Evolutionary conservation across 53 echinoderm and acorn worm species (phyloP), one percentile per base, ranked within the genome.

Genomic region (Pentamera pediparva): DNA sequence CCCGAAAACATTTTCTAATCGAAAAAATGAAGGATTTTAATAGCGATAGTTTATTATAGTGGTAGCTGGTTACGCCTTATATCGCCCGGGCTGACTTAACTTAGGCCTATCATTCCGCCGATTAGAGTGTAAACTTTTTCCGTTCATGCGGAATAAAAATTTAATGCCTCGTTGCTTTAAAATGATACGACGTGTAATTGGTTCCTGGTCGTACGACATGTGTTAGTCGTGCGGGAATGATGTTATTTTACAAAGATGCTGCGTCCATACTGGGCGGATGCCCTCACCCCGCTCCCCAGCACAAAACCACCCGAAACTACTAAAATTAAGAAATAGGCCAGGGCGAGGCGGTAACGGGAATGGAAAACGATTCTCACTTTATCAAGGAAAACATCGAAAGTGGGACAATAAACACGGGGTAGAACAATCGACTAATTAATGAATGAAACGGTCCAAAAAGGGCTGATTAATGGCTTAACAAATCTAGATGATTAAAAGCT

Each of bases 171-270:
- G 73, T 72, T 72, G 73, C 73, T 53, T 72, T 72, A 72, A 72
- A 72, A 72, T 20, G 54, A 72, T 72, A 72, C 54, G 73, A 72
- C 73, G 35, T 35, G 73, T 72, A 72, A 72, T 72, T 72, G 73
- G 37, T 54, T 72, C 37, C 52, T 53, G 55, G 32, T 20, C 73
- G 73, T 21, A 52, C 52, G 32, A 54, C 73, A 72, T 72, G 55
- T 72, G 73, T 54, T 54, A 53, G 73, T 35, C 52, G 52, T 33
- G 51, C 32, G 39, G 67, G 39, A 67, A 38, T 22, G 24, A 43
- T 41, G 45, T 43, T 67, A 67, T 67, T 67, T 67, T 67, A 67
- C 67, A 67, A 67, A 67, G 37, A 28, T 26, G 40, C 45, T 67
- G 67, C 67, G 67, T 67, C 41, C 41, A 67, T 43, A 38, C 45